Evolutionary conservation across 2,797 vertebrate genomes (phyloP), one percentile per base, ranked within the genome.

Genomic region (Enteromius argenteus): DNA sequence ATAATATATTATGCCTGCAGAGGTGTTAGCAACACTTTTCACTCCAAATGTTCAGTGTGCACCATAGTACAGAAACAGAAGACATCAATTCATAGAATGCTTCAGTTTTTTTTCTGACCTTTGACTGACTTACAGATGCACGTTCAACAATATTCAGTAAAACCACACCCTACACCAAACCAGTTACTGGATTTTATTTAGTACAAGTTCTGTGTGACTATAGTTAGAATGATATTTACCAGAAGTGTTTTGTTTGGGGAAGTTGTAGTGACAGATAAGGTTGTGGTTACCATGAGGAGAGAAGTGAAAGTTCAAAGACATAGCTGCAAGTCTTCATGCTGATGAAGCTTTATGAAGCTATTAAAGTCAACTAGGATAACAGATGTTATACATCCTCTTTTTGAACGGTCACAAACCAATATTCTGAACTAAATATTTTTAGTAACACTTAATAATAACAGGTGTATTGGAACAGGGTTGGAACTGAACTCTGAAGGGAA

Each of bases 221-320:
- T 46, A 72, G 23, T 72, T 44, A 72, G 42, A 49, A 72, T 30
- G 23, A 72, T 49, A 72, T 72, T 73, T 32, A 51, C 44, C 27
- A 32, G 44, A 73, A 73, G 27, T 73, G 71, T 51, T 51, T 73
- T 73, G 66, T 91, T 92, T 93, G 77, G 92, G 91, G 92, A 94
- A 94, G 91, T 95, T 93, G 93, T 93, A 92, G 92, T 91, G 91
- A 91, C 91, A 90, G 90, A 94, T 91, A 92, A 90, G 90, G 85
- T 88, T 91, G 92, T 69, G 90, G 92, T 92, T 93, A 92, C 76
- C 30, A 79, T 79, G 35, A 67, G 87, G 89, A 87, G 89, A 91
- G 94, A 94, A 94, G 92, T 91, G 93, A 94, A 93, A 94, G 89
- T 89, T 80, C 71, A 88, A 85, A 90, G 85, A 81, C 56, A 80